A percentile compares a stretch with the other conserved stretches of the same genome.
Conservation (phyloP, 2,797 vertebrate species). For the Urophycis tenuis region DNA sequence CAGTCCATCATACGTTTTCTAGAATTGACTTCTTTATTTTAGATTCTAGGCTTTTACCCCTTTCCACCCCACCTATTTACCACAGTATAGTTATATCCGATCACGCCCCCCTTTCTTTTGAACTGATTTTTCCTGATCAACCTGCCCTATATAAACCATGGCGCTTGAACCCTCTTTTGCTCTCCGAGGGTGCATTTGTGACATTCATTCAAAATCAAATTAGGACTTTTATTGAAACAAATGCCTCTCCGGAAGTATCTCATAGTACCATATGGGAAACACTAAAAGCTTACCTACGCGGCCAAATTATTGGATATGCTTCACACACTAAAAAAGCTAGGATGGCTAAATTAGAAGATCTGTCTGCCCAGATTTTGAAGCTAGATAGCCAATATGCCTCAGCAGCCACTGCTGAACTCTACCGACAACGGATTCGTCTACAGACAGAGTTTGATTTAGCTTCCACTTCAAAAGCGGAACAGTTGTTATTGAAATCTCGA, state of each 20-base stretch:
- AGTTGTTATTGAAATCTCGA: slow-evolving; percentile 5
- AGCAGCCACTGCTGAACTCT: not conserved
- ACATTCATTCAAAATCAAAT: slow-evolving; percentile 7
- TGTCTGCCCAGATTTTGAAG: not conserved
- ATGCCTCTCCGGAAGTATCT: slow-evolving; percentile 1
- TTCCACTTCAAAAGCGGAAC: not conserved
- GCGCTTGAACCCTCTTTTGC: slow-evolving; percentile 4
- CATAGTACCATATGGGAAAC: slow-evolving; percentile 17
- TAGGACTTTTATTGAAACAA: slow-evolving; percentile 13
- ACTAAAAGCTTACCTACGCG: slow-evolving; percentile 14
- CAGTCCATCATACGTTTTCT: slow-evolving; percentile 7
- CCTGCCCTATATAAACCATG: not conserved
- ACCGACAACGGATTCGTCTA: slow-evolving; percentile 10
- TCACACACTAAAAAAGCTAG: slow-evolving; percentile 11
- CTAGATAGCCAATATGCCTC: not conserved
- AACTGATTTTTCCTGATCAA: slow-evolving; percentile 1
- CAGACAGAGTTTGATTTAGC: slow-evolving; percentile 15
- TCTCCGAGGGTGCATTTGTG: slow-evolving; percentile 16
- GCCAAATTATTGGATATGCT: slow-evolving; percentile 22
- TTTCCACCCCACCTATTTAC: not conserved
- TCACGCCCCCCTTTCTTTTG: not conserved
- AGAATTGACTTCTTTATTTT: slow-evolving; percentile 16
- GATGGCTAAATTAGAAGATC: slow-evolving; percentile 10
- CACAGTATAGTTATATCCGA: slow-evolving; percentile 4
- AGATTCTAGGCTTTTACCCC: slow-evolving; percentile 1